Base-by-base conservation (phyloP, 2,113 vertebrate species). In the Rutilus rutilus region DNA sequence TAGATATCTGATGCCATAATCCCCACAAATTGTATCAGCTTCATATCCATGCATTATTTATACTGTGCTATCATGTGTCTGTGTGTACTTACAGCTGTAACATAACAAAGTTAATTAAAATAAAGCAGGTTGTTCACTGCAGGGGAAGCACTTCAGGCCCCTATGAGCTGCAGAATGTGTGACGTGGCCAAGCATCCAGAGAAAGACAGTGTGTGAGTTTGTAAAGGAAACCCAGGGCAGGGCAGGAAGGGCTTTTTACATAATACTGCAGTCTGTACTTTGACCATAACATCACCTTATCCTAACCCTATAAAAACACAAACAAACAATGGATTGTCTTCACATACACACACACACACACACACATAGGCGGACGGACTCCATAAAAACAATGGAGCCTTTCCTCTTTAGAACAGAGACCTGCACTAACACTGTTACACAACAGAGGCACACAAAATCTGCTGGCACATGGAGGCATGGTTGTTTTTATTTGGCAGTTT, bases 271-370 rank as follows among this genome's bases (percentile, higher is more conserved):
- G 65, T 82, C 75, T 86, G 85, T 84, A 82, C 73, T 88, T 78
- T 92, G 93, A 94, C 91, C 92, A 92, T 87, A 86, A 78, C 89
- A 90, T 90, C 90, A 91, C 88, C 82, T 77, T 90, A 94, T 94
- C 93, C 93, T 93, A 90, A 87, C 86, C 84, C 87, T 88, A 87
- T 91, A 89, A 92, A 90, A 89, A 15, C 59, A 77, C 19, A 62
- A 82, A 65, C 17, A 52, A 47, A 82, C 79, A 33, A 82, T 82
- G 62, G 62, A 82, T 67, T 82, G 25, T 11, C 79, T 67, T 62
- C 42, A 25, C 23, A 21, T 54, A 42, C 73, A 69, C 78, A 78
- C 30, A 30, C 50, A 78, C 30, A 30, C 50, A 73, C 69, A 78
- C 36, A 5, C 14, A 50, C 14, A 33, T 2, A 71, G 19, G 36